phyloP scores from a whole-genome alignment of 2,113 vertebrate species.

The Galbula dea region DNA sequence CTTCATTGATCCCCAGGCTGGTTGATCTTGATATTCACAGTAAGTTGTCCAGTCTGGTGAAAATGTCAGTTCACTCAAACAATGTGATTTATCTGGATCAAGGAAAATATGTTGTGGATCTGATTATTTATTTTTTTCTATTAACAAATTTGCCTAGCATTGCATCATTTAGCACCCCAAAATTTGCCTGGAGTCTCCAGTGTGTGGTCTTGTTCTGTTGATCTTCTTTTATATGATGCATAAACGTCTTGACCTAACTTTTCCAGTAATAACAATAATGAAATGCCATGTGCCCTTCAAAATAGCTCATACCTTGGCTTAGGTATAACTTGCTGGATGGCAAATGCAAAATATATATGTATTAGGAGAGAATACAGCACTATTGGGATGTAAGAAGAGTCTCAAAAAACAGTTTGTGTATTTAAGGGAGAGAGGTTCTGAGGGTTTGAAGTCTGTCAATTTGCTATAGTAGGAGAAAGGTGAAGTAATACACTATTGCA shows the following conservation, averaged over 20 bases:
- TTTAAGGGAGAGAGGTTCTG: not conserved
- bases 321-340: not conserved
- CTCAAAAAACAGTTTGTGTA: not conserved
- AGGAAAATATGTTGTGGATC: not conserved
- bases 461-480: not conserved
- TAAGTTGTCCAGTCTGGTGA: not conserved
- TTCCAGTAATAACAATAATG: not conserved
- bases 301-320: not conserved
- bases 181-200: not conserved
- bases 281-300: not conserved
- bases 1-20: not conserved
- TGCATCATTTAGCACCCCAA: not conserved
- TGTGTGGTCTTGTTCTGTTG: not conserved
- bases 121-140: not conserved
- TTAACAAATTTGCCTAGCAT: not conserved
- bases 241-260: not conserved
- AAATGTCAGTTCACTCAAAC: not conserved
- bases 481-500: not conserved
- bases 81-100: not conserved
- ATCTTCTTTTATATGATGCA: not conserved
- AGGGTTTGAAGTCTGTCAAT: not conserved
- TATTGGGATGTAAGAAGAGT: not conserved
- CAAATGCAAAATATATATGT: not conserved
- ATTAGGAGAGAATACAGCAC: not conserved
- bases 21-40: not conserved